Base-by-base conservation (phyloP, 2,113 vertebrate species). In the Dermatemys mawii region DNA sequence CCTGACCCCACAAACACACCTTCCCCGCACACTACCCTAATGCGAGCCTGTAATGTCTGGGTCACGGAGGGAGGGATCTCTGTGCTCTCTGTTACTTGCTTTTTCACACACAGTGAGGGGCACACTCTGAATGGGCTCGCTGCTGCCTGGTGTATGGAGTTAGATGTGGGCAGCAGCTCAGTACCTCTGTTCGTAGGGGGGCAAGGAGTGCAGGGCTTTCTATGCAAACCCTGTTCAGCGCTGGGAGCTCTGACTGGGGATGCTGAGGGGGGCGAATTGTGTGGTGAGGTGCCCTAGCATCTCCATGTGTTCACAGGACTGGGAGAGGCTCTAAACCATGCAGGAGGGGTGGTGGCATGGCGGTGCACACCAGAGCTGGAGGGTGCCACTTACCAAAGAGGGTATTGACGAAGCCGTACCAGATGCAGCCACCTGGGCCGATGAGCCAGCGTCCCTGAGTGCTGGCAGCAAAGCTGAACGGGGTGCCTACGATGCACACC, bases 321-420 rank as follows among this genome's bases (percentile, higher is more conserved):
- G 38, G 24, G 49, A 46, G n/a, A 63, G 48, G 24, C 9, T 26
- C 32, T n/a, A 38, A 53, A 48, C 17, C 49, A 50, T 8, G 41
- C 44, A 83, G 53, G 21, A 81, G n/a, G 24, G 29, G 67, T 49
- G 17, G 78, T 26, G 29, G 26, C 53, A 50, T 78, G 44, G 67
- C 57, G 55, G n/a, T 6, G 22, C 75, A 35, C 26, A 48, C 29
- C 44, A 24, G 32, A 24, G 32, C 44, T 38, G 79, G n/a, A 6
- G 19, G 5, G 8, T 3, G 73, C 3, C 81, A 98, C 98, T 98
- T 94, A 99, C 99, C 98, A 75, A 98, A 98, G 35, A 98, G 98
- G 5, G 98, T 97, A 94, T 98, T 99, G 95, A 97, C 97, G 92
- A 99, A 99, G 57, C 98, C 98, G 96, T 99, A 98, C 98, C 99